These are phyloP conservation scores for Psilopsiagon aurifrons DNA, from an alignment of 2,113 vertebrate species.

Conservation along the genomic window DNA sequence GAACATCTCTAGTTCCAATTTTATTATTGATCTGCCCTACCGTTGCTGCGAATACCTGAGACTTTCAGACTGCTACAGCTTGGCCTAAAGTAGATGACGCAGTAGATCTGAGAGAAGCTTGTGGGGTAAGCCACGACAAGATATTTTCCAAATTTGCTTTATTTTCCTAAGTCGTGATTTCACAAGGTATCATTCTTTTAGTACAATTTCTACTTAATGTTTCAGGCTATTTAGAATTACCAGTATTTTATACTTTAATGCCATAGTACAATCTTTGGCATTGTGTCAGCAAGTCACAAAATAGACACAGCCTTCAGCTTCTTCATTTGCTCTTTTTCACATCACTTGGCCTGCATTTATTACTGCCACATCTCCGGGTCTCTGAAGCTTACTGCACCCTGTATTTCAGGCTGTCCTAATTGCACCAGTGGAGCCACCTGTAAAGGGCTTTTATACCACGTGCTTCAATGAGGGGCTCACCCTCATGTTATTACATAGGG, in stretches of 20 bases:
- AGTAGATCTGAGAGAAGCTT: neutral
- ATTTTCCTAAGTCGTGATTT: neutral
- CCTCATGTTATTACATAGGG: neutral
- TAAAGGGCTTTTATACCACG: neutral
- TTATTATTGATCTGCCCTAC: neutral
- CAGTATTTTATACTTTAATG: neutral
- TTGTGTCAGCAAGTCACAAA: accelerated
- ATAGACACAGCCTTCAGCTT: neutral
- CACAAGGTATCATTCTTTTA: neutral
- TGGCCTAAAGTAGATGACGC: neutral
- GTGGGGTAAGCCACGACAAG: neutral
- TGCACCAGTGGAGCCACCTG: neutral
- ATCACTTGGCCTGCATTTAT: neutral
- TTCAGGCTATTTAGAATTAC: neutral
- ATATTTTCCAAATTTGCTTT: neutral
- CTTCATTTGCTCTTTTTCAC: neutral
- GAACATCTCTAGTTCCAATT: neutral
- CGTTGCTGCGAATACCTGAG: neutral
- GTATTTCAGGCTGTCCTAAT: neutral
- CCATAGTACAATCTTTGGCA: too few relatives aligned
- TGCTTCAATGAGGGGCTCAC: neutral
- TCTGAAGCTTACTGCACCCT: neutral
- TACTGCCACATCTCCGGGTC: neutral
- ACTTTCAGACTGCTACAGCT: neutral
- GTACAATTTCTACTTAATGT: neutral